Evolutionary conservation across 2,888 invertebrate genomes (phyloP).

Genomic region (Ennomos quercinarius): DNA sequence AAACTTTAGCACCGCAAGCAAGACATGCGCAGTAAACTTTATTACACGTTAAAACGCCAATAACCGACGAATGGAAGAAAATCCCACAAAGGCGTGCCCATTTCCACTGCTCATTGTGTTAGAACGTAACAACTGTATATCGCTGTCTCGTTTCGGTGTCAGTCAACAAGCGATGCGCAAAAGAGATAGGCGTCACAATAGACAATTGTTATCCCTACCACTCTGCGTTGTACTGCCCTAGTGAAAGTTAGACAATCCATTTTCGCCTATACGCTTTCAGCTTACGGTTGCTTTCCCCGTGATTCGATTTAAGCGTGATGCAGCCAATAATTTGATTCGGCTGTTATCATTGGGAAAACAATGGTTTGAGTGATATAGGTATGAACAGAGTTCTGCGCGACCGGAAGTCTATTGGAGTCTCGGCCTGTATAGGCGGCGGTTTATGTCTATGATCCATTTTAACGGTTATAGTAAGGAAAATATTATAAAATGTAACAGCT

Average conservation of each 20-base stretch:
- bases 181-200: conserved; percentile 83
- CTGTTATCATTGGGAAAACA: conserved; percentile 79
- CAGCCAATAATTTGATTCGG: conserved; percentile 81
- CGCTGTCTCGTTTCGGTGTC: conserved; percentile 62
- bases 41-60: conserved; percentile 50
- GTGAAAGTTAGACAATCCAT: conserved; percentile 53
- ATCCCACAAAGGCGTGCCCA: conserved; percentile 72
- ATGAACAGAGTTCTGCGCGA: conserved; percentile 58
- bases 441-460: conserved; percentile 31
- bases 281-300: conserved; percentile 51
- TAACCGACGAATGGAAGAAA: conserved; percentile 73
- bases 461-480: conserved; percentile 33
- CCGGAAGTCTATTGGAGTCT: conserved; percentile 60
- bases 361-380: conserved; percentile 63
- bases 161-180: conserved; percentile 68
- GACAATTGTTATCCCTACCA: conserved; percentile 84
- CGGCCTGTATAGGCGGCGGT: conserved; percentile 51
- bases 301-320: conserved; percentile 42
- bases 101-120: conserved; percentile 69
- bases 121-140: conserved; percentile 53
- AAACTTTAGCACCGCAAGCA: conserved; percentile 30
- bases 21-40: conserved; percentile 65
- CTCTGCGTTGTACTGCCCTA: conserved; percentile 63
- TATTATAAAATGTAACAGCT: conserved; percentile 20
- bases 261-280: conserved; percentile 43